phyloP scores from a whole-genome alignment of 2,888 invertebrate species.

The Philereme vetulata region DNA sequence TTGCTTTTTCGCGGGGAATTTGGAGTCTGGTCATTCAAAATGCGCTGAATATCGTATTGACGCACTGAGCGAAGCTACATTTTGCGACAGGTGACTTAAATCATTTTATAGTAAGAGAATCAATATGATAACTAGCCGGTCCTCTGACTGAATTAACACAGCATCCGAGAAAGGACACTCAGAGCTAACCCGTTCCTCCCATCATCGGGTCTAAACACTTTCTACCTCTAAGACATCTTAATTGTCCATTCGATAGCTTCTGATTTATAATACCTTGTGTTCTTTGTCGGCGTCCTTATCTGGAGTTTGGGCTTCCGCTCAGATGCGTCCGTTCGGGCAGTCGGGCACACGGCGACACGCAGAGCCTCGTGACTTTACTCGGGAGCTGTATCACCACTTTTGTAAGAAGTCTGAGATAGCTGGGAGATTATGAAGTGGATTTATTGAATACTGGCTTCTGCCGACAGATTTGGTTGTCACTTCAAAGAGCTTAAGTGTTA shows the following conservation, averaged over 20 bases:
- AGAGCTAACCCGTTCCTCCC: neutral
- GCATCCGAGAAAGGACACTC: no score
- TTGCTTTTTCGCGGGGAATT: slow-evolving; percentile 12
- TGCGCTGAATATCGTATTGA: neutral
- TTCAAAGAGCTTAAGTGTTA: no score
- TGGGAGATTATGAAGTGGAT: slow-evolving; percentile 10
- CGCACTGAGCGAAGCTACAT: no score
- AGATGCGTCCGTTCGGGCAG: slow-evolving; percentile 3
- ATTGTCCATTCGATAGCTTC: slow-evolving; percentile 73
- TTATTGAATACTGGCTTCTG: no score
- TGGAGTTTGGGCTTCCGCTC: slow-evolving; percentile 27
- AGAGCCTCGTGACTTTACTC: slow-evolving; percentile 10
- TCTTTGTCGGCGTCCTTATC: slow-evolving; percentile 71
- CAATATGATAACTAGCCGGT: no score
- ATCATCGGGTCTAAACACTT: slow-evolving; percentile 15
- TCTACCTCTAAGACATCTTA: slow-evolving; percentile 64
- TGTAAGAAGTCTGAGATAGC: slow-evolving; percentile 9
- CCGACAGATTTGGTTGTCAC: no score
- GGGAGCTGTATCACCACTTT: slow-evolving; percentile 18
- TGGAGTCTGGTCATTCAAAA: neutral
- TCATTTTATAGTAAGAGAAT: no score
- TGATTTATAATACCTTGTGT: slow-evolving; percentile 77
- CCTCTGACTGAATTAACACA: no score
- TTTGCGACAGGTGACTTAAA: no score
- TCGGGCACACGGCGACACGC: slow-evolving; percentile 4